phyloP scores from a whole-genome alignment of 23 tunicate genomes.

The Clavelina lepadiformis region DNA sequence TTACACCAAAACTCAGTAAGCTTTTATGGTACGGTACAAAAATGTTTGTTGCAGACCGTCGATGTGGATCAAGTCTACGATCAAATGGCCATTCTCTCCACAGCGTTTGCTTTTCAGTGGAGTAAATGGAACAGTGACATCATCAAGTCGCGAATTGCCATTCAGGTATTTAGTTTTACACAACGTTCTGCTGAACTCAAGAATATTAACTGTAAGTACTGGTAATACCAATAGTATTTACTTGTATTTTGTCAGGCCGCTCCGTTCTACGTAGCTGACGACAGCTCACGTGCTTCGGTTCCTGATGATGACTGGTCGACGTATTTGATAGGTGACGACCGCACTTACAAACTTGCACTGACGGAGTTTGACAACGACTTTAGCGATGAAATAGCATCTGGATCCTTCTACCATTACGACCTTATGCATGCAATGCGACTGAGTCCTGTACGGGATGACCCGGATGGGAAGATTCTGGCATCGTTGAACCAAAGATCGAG shows the following conservation, averaged over 20 bases:
- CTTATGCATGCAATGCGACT: constrained; percentile 56
- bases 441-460: constrained; percentile 26
- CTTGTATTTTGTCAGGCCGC: constrained; percentile 25
- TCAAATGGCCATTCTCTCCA: constrained; percentile 75
- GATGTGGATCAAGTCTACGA: constrained; percentile 57
- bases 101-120: constrained; percentile 80
- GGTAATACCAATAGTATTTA: no score
- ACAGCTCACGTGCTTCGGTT: neutral
- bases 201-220: no score
- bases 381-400: constrained; percentile 27
- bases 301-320: constrained; percentile 58
- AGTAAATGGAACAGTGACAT: constrained; percentile 80
- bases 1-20: neutral
- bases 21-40: neutral
- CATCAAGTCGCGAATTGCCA: constrained; percentile 22
- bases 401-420: constrained; percentile 55
- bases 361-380: constrained; percentile 65
- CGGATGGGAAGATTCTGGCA: neutral
- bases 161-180: constrained; percentile 58
- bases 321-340: constrained; percentile 17
- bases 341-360: constrained; percentile 48
- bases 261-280: constrained; percentile 1
- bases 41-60: constrained; percentile 17
- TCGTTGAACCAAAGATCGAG: constrained; percentile 12
- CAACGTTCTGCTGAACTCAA: no score